Evolutionary conservation across 2,113 vertebrate genomes (phyloP), one percentile per base, ranked within the genome.

Genomic region (Rattus rattus): DNA sequence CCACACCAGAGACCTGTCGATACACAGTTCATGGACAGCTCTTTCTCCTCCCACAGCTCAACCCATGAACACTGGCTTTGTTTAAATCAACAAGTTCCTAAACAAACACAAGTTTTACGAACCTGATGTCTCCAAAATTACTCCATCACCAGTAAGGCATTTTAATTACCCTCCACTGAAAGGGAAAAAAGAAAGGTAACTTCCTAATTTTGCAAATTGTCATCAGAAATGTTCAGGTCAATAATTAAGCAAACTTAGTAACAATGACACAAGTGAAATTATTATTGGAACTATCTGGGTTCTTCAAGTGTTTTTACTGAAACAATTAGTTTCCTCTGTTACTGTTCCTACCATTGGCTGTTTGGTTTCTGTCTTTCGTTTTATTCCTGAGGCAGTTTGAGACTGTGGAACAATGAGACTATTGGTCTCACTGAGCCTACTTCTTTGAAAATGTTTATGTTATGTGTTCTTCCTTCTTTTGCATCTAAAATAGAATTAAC

Each of bases 51-150:
- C 70, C 56, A 39, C 0, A 47, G 73, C 19, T 52, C 43, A 33
- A 81, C 14, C n/a, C 72, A 92, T 28, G 93, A 61, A 94, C 11
- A 88, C 39, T 52, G 79, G 84, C 76, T 98, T 95, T 96, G 75
- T 84, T 96, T 70, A 93, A 79, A 91, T 85, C 87, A 77, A 95
- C 54, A 96, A 80, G 67, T 92, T 89, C 52, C 95, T 96, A 92
- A 90, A 92, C 86, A 95, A 96, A 96, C 70, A 88, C 3, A 39
- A 22, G 24, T 88, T 76, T 94, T 76, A 92, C 49, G 65, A 92
- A 90, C 52, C 87, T 67, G n/a, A 88, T 87, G 63, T 52, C 49
- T 96, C 67, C 12, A 65, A 24, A 95, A 90, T 24, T 88, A 26
- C 28, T 93, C 39, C 43, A 79, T 52, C 84, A 80, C 75, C 39